phyloP scores from a whole-genome alignment of 2,888 invertebrate genomes.

The Leptinotarsa rubiginosa region DNA sequence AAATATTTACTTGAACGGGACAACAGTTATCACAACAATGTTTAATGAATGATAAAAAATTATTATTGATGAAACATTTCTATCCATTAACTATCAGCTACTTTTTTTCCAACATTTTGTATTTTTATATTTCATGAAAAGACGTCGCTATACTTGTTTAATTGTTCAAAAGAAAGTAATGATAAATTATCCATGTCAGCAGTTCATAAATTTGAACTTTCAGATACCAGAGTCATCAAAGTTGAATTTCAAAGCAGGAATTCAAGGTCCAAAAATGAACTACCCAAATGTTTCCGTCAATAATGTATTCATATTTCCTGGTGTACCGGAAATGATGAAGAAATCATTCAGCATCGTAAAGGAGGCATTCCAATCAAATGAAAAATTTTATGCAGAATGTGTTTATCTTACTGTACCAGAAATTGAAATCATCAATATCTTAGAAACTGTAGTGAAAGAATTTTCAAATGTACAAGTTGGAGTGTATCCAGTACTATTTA shows the following conservation, averaged over 20 bases:
- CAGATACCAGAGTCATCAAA: slow-evolving; percentile 67
- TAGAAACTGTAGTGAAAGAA: slow-evolving; percentile 64
- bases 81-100: too few relatives aligned
- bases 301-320: slow-evolving; percentile 80
- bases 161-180: not conserved
- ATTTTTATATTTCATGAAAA: too few relatives aligned
- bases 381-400: slow-evolving; percentile 63
- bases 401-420: slow-evolving; percentile 67
- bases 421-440: slow-evolving; percentile 64
- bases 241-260: slow-evolving; percentile 64
- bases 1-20: too few relatives aligned
- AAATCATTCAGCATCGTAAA: slow-evolving; percentile 61
- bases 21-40: too few relatives aligned
- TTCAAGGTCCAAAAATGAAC: slow-evolving; percentile 55
- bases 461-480: slow-evolving; percentile 69
- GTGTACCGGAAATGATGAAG: slow-evolving; percentile 72
- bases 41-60: too few relatives aligned
- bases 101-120: too few relatives aligned
- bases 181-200: not conserved
- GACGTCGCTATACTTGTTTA: not conserved
- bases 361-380: slow-evolving; percentile 62
- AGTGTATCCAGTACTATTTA: slow-evolving; percentile 68
- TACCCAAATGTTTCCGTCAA: slow-evolving; percentile 68
- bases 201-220: slow-evolving; percentile 51
- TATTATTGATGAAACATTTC: too few relatives aligned